Evolutionary conservation across 37 sponge, comb jelly and placozoan species (phyloP), one percentile per base, ranked within the genome.

Genomic region (Mnemiopsis leidyi): DNA sequence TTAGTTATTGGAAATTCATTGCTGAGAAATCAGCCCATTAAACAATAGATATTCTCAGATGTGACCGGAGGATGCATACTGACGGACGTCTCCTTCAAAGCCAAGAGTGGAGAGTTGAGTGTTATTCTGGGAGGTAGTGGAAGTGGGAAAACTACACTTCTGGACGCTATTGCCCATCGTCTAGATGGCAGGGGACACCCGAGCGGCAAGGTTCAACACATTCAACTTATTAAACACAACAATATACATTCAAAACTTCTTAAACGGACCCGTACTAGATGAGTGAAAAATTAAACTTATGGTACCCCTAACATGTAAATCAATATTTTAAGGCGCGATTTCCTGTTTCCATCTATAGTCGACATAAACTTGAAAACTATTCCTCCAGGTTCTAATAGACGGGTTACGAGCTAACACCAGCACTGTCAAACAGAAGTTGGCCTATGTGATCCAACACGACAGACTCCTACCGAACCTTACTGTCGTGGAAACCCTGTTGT

Each of bases 101-200:
- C 90, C 0, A 13, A 37, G 90, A 85, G 90, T 24, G 39, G 90
- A 13, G 67, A 85, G 35, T 30, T 85, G 26, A 85, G 90, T 85
- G 90, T 85, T 5, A 85, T 85, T 39, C 90, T 85, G 2, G 90
- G 90, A 9, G 90, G 90, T 26, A 85, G 90, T 85, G 90, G 90
- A 0, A 85, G 90, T 39, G 90, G 90, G n/a, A 85, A 85, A 21
- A 85, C 90, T 3, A 85, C 90, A 9, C 90, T 85, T 1, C 90
- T 85, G 0, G 90, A 85, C 23, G 90, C 90, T 25, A 85, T 85
- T 0, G 33, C 90, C 1, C 36, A 26, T 85, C 32, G 90, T 23
- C 61, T 85, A 23, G 90, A 85, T 39, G 36, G 35, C 39, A 7
- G 61, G 90, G 90, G 90, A 20, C 35, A 85, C 61, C 90, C 33